phyloP scores from a whole-genome alignment of 2,113 vertebrate genomes.

The Scomber colias region DNA sequence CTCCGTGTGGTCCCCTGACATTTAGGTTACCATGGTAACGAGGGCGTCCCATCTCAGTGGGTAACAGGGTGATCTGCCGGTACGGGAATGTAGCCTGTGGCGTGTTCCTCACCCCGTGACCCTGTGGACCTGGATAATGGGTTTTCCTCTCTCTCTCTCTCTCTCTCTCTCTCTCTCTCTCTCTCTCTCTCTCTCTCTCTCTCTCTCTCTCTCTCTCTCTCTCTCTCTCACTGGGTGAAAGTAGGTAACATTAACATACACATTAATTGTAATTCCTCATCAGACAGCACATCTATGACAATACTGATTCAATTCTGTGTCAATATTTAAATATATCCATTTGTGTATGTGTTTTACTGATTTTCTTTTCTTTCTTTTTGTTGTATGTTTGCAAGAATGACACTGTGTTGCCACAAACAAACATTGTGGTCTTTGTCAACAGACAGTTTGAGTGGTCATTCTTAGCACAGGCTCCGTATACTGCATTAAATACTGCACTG shows the following conservation, averaged over 20 bases:
- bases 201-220: conserved; percentile 1
- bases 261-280: no score
- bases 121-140: conserved; percentile 27
- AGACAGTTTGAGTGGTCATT: not conserved
- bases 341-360: not conserved
- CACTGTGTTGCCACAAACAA: no score
- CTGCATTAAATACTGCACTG: not conserved
- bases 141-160: not conserved
- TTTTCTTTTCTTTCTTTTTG: not conserved
- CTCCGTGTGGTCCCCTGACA: conserved; percentile 56
- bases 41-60: conserved; percentile 1
- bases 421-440: not conserved
- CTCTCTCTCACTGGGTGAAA: not conserved
- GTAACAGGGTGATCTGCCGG: conserved; percentile 41
- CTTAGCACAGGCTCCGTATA: no score
- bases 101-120: conserved; percentile 61
- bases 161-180: not conserved
- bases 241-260: no score
- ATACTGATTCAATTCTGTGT: not conserved
- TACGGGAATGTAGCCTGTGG: conserved; percentile 67
- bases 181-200: not conserved
- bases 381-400: no score
- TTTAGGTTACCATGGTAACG: conserved; percentile 63
- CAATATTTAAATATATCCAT: not conserved
- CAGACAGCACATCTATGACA: no score